Evolutionary conservation across 2,888 invertebrate genomes (phyloP).

Genomic region (Anagyrus pseudococci): DNA sequence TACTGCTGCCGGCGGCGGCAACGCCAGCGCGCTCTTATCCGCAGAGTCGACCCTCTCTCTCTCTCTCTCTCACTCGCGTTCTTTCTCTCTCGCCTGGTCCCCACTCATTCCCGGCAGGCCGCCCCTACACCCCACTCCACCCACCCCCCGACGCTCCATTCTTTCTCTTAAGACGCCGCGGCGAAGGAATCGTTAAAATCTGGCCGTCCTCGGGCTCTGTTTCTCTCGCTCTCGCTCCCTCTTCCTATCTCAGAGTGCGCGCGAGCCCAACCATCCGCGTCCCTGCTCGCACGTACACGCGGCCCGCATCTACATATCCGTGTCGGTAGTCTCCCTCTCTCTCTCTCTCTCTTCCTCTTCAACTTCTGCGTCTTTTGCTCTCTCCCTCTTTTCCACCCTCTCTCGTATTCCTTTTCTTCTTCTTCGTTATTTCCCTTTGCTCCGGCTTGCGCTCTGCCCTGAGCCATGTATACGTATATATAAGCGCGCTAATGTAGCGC

Average conservation of each 20-base stretch:
- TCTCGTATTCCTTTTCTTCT: too few species aligned
- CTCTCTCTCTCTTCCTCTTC: constrained; percentile 16
- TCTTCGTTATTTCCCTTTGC: too few species aligned
- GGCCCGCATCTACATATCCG: not conserved
- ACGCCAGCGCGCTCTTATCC: constrained; percentile 30
- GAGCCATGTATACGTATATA: too few species aligned
- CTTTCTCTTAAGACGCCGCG: constrained; percentile 53
- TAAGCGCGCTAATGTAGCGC: too few species aligned
- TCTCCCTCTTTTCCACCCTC: not conserved
- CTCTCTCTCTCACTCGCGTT: constrained; percentile 26
- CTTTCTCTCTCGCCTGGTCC: constrained; percentile 28
- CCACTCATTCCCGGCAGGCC: constrained; percentile 40
- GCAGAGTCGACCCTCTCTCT: constrained; percentile 25
- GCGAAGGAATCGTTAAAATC: constrained; percentile 63
- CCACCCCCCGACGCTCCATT: constrained; percentile 38
- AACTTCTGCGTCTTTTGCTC: not conserved
- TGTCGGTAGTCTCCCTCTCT: not conserved
- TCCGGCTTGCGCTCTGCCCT: too few species aligned
- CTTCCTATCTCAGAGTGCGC: too few species aligned
- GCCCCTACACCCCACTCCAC: constrained; percentile 49
- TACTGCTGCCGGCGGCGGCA: constrained; percentile 34
- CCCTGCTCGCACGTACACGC: constrained; percentile 20
- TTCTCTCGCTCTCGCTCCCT: constrained; percentile 25
- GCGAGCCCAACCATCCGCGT: too few species aligned
- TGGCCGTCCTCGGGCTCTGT: constrained; percentile 51